Base-by-base conservation (phyloP, 1,140 invertebrate species). In the Frieseomelitta varia region DNA sequence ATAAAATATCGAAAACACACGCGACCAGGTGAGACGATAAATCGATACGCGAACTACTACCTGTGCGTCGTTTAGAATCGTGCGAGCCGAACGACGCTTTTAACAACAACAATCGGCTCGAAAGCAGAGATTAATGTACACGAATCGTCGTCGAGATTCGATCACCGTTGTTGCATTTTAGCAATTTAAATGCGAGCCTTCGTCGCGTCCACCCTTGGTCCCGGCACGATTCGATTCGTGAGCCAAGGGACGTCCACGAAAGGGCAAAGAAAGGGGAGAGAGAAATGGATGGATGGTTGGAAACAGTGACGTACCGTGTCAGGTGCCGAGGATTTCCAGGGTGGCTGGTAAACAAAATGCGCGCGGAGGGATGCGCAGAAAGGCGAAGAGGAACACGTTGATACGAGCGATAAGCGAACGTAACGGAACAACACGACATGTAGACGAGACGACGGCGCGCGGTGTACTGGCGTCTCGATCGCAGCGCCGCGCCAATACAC, bases 401-500 rank as follows among this genome's bases (percentile, higher is more conserved):
- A 83, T 65, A 65, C 17, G 67, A 47, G 21, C 53, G 65, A 72
- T 58, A 19, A 72, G 61, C 17, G 47, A 67, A 75, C 67, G 39
- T 63, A 53, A 56, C 24, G 61, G 65, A 47, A 63, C 56, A 47
- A 63, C 51, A 58, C 27, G 34, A 81, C 85, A 24, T 90, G 78
- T 63, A 69, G 4, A 83, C 89, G 4, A 51, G 68, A 84, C 89
- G 88, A 75, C 80, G 78, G 86, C 86, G 89, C 88, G 83, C 89
- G 88, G 78, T 79, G 69, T 72, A 90, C 89, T 90, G 89, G 73
- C 78, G n/a, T 73, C 74, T 72, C 89, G 89, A 90, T 87, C 47
- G 89, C 89, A 90, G 89, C 89, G 89, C 89, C 86, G 78, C 76
- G 87, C 78, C 58, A 83, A 85, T 84, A 82, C 76, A 73, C 71